Evolutionary conservation across 2,797 vertebrate species (phyloP).

Genomic region (Hydrocynus forskahlii): DNA sequence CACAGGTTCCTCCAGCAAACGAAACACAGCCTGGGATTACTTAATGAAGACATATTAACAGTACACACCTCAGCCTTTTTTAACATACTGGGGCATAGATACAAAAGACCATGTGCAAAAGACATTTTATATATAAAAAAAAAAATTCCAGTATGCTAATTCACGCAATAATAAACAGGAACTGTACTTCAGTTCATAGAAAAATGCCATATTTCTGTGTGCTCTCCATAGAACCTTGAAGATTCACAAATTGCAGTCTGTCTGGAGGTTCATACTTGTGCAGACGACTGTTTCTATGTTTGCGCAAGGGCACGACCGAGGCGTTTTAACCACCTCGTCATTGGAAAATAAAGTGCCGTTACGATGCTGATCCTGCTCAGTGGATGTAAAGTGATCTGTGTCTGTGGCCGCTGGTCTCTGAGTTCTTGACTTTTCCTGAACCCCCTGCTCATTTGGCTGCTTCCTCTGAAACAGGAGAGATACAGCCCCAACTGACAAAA

Average conservation of each 20-base stretch:
- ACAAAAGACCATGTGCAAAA: too few relatives aligned
- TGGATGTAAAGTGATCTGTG: constrained; percentile 41
- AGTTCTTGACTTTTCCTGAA: constrained; percentile 3
- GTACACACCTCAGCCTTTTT: not conserved
- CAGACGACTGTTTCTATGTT: not conserved
- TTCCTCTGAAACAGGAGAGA: constrained; percentile 44
- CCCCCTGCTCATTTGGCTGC: constrained; percentile 27
- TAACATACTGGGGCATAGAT: too few relatives aligned
- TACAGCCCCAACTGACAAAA: constrained; percentile 15
- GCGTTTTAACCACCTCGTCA: constrained; percentile 2
- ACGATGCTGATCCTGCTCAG: not conserved
- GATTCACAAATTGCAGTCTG: too few relatives aligned
- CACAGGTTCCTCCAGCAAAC: constrained; percentile 18
- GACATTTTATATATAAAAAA: too few relatives aligned
- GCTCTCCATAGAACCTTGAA: too few relatives aligned
- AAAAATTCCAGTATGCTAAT: too few relatives aligned
- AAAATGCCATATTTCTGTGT: too few relatives aligned
- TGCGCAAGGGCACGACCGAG: not conserved
- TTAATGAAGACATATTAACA: constrained; percentile 36
- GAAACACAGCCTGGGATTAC: constrained; percentile 30
- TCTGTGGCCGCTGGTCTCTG: constrained; percentile 8
- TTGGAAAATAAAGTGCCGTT: constrained; percentile 14
- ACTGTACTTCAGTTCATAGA: too few relatives aligned
- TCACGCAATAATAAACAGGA: too few relatives aligned
- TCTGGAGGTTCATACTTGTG: too few relatives aligned